Conservation (phyloP, 2,888 invertebrate genomes). For the Pediacus dermestoides region DNA sequence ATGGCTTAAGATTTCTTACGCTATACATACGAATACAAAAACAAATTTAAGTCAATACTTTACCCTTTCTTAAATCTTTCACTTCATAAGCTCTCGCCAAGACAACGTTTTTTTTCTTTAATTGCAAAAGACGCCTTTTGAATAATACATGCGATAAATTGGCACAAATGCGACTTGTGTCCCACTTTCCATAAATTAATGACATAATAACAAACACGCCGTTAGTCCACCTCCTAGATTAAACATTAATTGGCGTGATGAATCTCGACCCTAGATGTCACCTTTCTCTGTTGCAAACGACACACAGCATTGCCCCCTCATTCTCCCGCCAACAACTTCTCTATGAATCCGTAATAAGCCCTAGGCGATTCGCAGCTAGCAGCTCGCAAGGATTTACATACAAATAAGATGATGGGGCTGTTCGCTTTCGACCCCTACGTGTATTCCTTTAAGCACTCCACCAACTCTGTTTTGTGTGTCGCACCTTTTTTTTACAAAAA, state of each 20-base stretch:
- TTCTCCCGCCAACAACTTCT: slow-evolving; percentile 14
- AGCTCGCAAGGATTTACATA: slow-evolving; percentile 38
- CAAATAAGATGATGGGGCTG: slow-evolving; percentile 34
- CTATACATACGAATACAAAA: too few species aligned
- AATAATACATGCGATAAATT: too few species aligned
- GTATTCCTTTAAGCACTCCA: slow-evolving; percentile 15
- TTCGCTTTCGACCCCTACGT: slow-evolving; percentile 17
- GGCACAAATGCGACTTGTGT: too few species aligned
- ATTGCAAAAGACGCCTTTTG: too few species aligned
- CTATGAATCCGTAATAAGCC: slow-evolving; percentile 39
- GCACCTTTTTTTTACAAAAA: too few species aligned
- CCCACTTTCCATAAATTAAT: slow-evolving; percentile 1
- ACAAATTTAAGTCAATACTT: too few species aligned
- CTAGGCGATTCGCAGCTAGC: slow-evolving; percentile 34
- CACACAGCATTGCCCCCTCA: slow-evolving; percentile 26
- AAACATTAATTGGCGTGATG: slow-evolving; percentile 29
- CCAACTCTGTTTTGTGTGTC: too few species aligned
- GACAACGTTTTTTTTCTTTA: too few species aligned
- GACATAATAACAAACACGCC: slow-evolving; percentile 17
- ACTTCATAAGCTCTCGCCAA: too few species aligned
- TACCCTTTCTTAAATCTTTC: too few species aligned
- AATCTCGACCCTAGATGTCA: slow-evolving; percentile 26
- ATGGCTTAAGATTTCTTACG: too few species aligned
- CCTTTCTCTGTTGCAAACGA: slow-evolving; percentile 22
- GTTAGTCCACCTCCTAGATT: slow-evolving; percentile 21